Evolutionary conservation across 2,888 invertebrate genomes (phyloP), one percentile per base, ranked within the genome.

Genomic region (Oxycera nigricornis): DNA sequence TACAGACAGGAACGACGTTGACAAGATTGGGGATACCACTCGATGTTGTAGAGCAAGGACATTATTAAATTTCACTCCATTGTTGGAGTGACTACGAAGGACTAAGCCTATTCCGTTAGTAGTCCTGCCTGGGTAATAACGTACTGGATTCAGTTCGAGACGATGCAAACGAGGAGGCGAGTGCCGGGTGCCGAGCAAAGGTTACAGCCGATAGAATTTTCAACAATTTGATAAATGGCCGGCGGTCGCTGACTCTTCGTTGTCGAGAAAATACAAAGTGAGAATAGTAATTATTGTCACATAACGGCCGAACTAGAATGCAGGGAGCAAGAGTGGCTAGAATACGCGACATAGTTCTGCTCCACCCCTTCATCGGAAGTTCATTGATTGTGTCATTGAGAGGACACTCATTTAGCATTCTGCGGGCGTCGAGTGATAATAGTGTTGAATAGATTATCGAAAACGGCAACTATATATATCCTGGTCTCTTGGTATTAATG

Each of bases 381-480:
- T 55, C 55, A 70, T 70, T 52, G 70, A 70, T 55, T 70, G 52
- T 55, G 52, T 55, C 70, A 70, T 70, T 55, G 52, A 70, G 31
- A 70, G 70, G 70, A 70, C 70, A 70, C 52, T 70, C 70, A 70
- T 70, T 70, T 70, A 70, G 52, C 30, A 70, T 70, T 70, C 55
- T 52, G 22, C 65, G 65, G 65, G 65, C 65, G 39, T 65, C 41
- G 41, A 22, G 65, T 39, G 65, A 65, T 65, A 65, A 65, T 65
- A 65, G 65, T 65, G 65, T 41, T 65, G 65, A 65, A 65, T 65
- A 65, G 65, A 65, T 65, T 65, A 65, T 65, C 65, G 65, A 65
- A 65, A 65, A 65, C 65, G 65, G 65, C 65, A 65, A 65, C 65
- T 65, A 65, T 65, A 65, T 65, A 65, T 41, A 39, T 65, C 65